Evolutionary conservation across 2,797 vertebrate genomes (phyloP).

Genomic region (Carduelis carduelis): DNA sequence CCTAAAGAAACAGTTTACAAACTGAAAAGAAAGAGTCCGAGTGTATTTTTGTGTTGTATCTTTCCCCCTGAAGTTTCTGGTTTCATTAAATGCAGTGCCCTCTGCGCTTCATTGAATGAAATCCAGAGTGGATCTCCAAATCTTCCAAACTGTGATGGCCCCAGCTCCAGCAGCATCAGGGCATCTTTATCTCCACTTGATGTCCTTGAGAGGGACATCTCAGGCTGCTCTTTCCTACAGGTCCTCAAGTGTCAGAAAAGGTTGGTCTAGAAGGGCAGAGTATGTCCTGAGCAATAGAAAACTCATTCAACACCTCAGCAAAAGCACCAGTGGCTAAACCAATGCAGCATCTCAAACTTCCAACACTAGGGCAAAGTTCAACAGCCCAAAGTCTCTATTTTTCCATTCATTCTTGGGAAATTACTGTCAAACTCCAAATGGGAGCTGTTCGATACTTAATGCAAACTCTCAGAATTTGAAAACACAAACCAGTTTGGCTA

Average conservation of each 20-base stretch:
- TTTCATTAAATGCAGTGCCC: background rate
- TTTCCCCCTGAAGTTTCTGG: background rate
- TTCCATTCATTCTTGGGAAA: background rate
- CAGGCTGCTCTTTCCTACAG: background rate
- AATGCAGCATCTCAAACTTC: background rate
- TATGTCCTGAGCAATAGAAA: background rate
- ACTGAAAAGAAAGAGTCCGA: background rate
- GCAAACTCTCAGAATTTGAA: background rate
- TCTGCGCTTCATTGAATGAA: background rate
- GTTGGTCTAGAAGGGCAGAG: background rate
- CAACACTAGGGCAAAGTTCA: background rate
- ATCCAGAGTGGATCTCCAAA: background rate
- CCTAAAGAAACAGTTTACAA: background rate
- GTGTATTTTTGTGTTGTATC: background rate
- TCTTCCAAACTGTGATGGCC: background rate
- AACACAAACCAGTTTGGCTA: background rate
- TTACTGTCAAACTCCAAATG: background rate
- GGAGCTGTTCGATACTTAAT: background rate
- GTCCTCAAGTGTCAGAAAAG: background rate
- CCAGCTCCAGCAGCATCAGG: background rate
- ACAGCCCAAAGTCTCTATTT: background rate
- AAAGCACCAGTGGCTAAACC: background rate
- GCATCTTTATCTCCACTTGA: background rate
- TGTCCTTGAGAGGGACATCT: background rate
- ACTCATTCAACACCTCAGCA: background rate